phyloP scores from a whole-genome alignment of 2,797 vertebrate genomes.

The Odontamblyopus lacepedii region DNA sequence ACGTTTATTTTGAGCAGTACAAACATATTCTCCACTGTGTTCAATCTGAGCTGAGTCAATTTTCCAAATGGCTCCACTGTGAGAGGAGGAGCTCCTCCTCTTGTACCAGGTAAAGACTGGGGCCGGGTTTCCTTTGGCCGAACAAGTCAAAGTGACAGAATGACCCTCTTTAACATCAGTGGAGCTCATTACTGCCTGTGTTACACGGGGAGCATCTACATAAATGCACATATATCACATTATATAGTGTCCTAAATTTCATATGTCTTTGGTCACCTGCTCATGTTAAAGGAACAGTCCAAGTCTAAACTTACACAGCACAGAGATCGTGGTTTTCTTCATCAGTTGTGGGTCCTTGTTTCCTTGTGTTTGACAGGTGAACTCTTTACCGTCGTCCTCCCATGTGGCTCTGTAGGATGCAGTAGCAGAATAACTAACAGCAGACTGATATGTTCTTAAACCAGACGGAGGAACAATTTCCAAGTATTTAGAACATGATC shows the following conservation, averaged over 20 bases:
- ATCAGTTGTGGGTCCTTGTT: slow-evolving; percentile 26
- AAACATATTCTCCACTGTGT: too few relatives aligned
- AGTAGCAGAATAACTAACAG: rapidly evolving
- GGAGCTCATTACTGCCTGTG: rapidly evolving
- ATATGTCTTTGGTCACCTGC: neutral
- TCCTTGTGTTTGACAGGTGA: slow-evolving; percentile 51
- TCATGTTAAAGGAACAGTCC: neutral
- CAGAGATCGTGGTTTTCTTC: slow-evolving; percentile 31
- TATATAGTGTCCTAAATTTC: neutral
- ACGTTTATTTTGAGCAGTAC: too few relatives aligned
- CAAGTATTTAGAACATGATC: neutral
- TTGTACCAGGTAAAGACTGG: slow-evolving; percentile 42
- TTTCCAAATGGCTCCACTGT: too few relatives aligned
- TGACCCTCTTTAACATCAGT: rapidly evolving
- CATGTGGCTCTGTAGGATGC: neutral
- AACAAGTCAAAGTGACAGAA: slow-evolving; percentile 50
- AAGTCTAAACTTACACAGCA: slow-evolving; percentile 23
- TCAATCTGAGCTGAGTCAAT: too few relatives aligned
- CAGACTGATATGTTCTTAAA: rapidly evolving
- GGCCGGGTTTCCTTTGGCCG: slow-evolving; percentile 31
- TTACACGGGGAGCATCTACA: slow-evolving; percentile 57
- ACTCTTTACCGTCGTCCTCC: slow-evolving; percentile 40
- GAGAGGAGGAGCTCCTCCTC: rapidly evolving
- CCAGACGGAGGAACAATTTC: neutral
- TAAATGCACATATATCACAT: neutral